These are phyloP conservation scores for Acrossocheilus fasciatus DNA, from an alignment of 2,797 vertebrate species.

Conservation along the genomic window DNA sequence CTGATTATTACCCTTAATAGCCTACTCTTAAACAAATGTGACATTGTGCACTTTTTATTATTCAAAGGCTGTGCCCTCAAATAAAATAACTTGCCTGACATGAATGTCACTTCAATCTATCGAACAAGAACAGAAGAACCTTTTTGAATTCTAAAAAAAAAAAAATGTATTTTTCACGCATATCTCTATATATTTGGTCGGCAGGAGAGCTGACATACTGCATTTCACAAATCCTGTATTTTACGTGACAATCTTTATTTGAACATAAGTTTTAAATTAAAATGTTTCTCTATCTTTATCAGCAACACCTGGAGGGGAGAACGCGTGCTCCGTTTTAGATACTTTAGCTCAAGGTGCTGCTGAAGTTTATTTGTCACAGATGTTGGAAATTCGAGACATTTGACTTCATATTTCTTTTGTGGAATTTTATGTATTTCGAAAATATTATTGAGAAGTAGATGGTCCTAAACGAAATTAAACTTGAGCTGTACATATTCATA, in stretches of 20 bases:
- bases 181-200: constrained; percentile 12
- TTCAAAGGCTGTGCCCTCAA: constrained; percentile 32
- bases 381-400: constrained; percentile 69
- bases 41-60: not conserved
- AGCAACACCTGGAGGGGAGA: constrained; percentile 69
- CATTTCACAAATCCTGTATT: constrained; percentile 54
- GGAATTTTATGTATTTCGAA: constrained; percentile 62
- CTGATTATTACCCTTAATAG: not conserved
- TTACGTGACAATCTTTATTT: constrained; percentile 62
- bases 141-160: not conserved
- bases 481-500: not conserved
- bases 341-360: constrained; percentile 67
- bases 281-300: constrained; percentile 66
- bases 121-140: not conserved
- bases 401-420: constrained; percentile 62
- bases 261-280: constrained; percentile 67
- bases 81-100: constrained; percentile 9
- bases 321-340: constrained; percentile 59
- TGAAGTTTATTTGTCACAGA: constrained; percentile 70
- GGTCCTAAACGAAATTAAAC: not conserved
- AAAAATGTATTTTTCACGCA: constrained; percentile 2
- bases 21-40: not conserved
- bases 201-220: constrained; percentile 31
- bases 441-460: constrained; percentile 30
- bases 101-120: not conserved